A percentile compares a stretch with the other conserved stretches of the same genome.
Conservation (phyloP, 2,888 invertebrate genomes). For the Andrena hattorfiana region DNA sequence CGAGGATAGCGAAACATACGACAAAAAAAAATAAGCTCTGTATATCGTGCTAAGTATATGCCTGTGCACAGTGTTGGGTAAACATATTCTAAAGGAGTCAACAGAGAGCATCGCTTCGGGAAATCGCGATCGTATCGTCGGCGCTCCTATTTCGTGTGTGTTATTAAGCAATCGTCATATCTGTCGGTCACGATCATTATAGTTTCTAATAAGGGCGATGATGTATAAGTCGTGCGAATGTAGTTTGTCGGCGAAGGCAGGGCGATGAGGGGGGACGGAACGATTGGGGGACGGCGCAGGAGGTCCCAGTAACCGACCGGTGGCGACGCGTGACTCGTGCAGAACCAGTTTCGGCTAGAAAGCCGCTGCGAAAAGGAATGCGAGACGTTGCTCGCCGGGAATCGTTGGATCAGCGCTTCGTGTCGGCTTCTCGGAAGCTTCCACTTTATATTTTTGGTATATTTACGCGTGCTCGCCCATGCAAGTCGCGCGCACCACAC, state of each 20-base stretch:
- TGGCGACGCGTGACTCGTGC: background rate
- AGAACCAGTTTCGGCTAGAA: background rate
- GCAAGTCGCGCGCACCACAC: background rate
- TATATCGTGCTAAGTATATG: constrained; percentile 43
- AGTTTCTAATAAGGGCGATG: constrained; percentile 44
- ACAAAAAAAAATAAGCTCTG: constrained; percentile 41
- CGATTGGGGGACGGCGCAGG: background rate
- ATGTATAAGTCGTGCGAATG: constrained; percentile 26
- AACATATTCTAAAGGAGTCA: constrained; percentile 49
- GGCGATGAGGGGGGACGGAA: background rate
- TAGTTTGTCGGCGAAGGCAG: background rate
- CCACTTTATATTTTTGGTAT: constrained; percentile 1
- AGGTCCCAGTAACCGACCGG: background rate
- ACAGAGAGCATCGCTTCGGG: constrained; percentile 22
- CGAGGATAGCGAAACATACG: constrained; percentile 20
- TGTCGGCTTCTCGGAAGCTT: background rate
- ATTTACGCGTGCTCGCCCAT: background rate
- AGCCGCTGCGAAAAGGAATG: background rate
- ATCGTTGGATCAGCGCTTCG: background rate
- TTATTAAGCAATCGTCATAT: constrained; percentile 56
- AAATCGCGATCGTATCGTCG: constrained; percentile 32
- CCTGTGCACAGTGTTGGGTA: constrained; percentile 58
- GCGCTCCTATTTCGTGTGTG: constrained; percentile 56
- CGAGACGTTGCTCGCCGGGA: background rate
- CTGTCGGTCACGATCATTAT: constrained; percentile 41